Evolutionary conservation across 1,140 invertebrate species (phyloP), one percentile per base, ranked within the genome.

Genomic region (Danaus plexippus): DNA sequence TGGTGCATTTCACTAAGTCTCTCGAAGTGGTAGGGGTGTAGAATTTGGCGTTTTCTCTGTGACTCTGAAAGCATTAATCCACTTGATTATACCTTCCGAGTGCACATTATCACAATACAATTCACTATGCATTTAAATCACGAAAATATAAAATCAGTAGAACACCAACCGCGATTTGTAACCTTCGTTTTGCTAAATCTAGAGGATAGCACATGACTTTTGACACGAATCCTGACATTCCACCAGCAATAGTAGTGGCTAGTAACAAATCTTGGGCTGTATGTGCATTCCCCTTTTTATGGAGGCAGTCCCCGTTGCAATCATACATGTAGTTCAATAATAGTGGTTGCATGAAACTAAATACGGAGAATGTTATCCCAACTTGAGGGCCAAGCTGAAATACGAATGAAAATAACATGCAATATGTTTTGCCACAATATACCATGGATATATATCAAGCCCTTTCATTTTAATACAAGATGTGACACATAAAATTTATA

Each of bases 121-220:
- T 1, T 1, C 15, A 15, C 15, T 15, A 15, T 15, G 3, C 15
- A 15, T 15, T 15, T 15, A 15, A 15, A 15, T 15, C 1, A 15
- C 15, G 15, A 15, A 15, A 15, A 15, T 15, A 3, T 15, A 15
- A 15, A 1, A 15, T 3, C 15, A 15, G 15, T 15, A 15, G 15
- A 15, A 11, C 43, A 72, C 71, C 62, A 52, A 84, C 82, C 22
- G 63, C 62, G 11, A 85, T 80, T 68, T 84, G 82, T 43, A 84
- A 63, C 11, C 82, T 64, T 22, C 80, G 53, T 45, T 82, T 81
- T 1, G 72, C 74, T 32, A 86, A 56, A 45, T 86, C 82, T 40
- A 86, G 71, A 1, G 82, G 82, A 55, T 86, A 86, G 0, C 78
- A 81, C 3, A 64, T 1, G 1, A 73, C 67, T 59, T 86, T 86